Percentiles rank a stretch among this genome's conserved stretches.
phyloP scores from a whole-genome alignment of 2,888 invertebrate genomes.

The Tholera decimalis region DNA sequence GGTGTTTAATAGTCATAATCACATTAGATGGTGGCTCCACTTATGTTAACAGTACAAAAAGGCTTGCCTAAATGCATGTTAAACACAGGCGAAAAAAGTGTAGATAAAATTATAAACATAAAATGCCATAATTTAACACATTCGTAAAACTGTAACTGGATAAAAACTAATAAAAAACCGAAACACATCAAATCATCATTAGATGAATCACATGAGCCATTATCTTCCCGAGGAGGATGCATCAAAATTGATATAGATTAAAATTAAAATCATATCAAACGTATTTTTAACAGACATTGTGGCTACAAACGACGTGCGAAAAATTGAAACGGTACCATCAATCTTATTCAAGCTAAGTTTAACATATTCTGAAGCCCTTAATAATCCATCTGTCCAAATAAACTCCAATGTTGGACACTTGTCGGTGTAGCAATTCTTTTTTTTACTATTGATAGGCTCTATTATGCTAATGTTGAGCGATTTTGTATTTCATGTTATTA shows the following conservation, averaged over 20 bases:
- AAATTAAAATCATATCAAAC: constrained; percentile 57
- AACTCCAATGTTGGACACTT: background rate
- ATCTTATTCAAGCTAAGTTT: constrained; percentile 35
- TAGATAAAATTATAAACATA: background rate
- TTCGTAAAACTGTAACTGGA: background rate
- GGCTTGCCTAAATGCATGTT: background rate
- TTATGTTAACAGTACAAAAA: background rate
- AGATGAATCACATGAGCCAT: constrained; percentile 64
- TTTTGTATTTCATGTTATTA: too few relatives aligned
- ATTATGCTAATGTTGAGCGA: too few relatives aligned
- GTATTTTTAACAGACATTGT: constrained; percentile 24
- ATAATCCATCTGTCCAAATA: background rate
- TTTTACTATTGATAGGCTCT: background rate
- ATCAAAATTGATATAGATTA: constrained; percentile 48
- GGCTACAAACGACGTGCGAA: constrained; percentile 44
- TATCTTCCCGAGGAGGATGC: constrained; percentile 29
- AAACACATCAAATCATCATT: constrained; percentile 63
- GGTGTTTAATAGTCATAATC: background rate
- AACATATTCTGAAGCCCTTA: constrained; percentile 28
- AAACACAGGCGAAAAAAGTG: too few relatives aligned
- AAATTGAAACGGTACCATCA: constrained; percentile 38
- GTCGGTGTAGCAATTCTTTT: background rate
- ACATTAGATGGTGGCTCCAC: background rate
- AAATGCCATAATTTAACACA: background rate
- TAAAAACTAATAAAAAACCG: constrained; percentile 38